A percentile compares a stretch with the other conserved stretches of the same genome.
These are phyloP conservation scores for Tetrax tetrax DNA, from an alignment of 2,113 vertebrate genomes.

Conservation along the genomic window DNA sequence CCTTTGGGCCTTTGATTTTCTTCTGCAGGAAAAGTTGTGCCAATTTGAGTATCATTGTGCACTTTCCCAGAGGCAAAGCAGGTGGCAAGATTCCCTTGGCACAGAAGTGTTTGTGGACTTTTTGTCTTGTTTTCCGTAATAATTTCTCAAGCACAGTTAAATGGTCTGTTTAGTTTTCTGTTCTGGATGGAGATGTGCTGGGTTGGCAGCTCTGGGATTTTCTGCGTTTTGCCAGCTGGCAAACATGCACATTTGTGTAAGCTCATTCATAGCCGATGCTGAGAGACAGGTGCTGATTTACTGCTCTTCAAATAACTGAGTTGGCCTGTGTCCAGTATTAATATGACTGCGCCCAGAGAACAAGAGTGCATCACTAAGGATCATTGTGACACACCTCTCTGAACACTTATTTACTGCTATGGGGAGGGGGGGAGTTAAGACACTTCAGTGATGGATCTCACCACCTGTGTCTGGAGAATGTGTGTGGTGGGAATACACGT, in stretches of 20 bases:
- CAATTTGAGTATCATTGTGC: background rate
- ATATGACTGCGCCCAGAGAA: background rate
- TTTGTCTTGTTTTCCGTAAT: constrained; percentile 23
- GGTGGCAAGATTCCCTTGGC: constrained; percentile 32
- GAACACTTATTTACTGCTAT: background rate
- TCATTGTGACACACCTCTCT: background rate
- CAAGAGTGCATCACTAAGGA: background rate
- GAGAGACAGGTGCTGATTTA: constrained; percentile 68
- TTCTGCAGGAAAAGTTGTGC: background rate
- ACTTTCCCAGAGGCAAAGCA: background rate
- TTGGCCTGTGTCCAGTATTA: constrained; percentile 16
- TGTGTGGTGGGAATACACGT: background rate
- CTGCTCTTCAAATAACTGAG: constrained; percentile 61
- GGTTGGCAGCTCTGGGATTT: constrained; percentile 60
- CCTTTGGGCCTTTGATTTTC: constrained; percentile 13
- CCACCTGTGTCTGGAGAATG: background rate
- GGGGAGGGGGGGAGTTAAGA: background rate
- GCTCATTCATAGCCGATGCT: constrained; percentile 63
- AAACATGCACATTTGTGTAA: constrained; percentile 55
- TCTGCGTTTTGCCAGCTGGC: constrained; percentile 64
- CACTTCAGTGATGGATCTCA: background rate
- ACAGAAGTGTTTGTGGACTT: constrained; percentile 18
- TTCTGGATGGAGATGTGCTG: constrained; percentile 55
- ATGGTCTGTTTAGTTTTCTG: constrained; percentile 45
- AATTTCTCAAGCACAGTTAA: constrained; percentile 42